Base-by-base conservation (phyloP, 1,140 invertebrate species). In the Acromyrmex echinatior region DNA sequence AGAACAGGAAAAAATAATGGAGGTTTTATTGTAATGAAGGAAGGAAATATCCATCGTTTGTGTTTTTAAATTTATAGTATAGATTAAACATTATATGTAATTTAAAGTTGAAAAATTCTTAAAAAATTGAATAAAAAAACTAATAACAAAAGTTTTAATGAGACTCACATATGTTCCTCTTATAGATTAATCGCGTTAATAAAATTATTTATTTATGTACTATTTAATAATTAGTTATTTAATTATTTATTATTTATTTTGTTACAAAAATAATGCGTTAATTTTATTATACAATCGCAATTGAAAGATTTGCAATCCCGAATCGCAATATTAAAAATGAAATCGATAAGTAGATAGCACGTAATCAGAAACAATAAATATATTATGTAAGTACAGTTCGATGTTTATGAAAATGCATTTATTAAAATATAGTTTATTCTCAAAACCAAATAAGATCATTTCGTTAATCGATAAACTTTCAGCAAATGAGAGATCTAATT, bases 401-500 rank as follows among this genome's bases (percentile, higher is more conserved):
- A 45, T 12, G 1, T 45, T 45, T 45, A 45, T 45, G 10, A 45
- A 45, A 25, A n/a, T 16, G 14, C 12, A 25, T 49, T 56, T 31
- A n/a, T 66, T n/a, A n/a, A 73, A 25, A 28, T 58, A 16, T 10
- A 16, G 12, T 45, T 63, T 18, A n/a, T 78, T 62, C n/a, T 7
- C 35, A n/a, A 7, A 49, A 10, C 2, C 2, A n/a, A 78, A 14
- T 21, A 14, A 58, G 21, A 78, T 49, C 14, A 28, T 56, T 74
- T 45, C 28, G 28, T 53, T 25, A 45, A 31, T 65, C 14, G 16
- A 28, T 79, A 3, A 45, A 45, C 12, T 66, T 25, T 35, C 10
- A 7, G 5, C 14, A n/a, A 28, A 53, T 28, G 18, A 21, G 16
- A 66, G 25, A 85, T 18, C 56, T 25, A 45, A 88, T 86, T 63